These are phyloP conservation scores for Cariama cristata DNA, from an alignment of 2,113 vertebrate genomes.

Conservation along the genomic window DNA sequence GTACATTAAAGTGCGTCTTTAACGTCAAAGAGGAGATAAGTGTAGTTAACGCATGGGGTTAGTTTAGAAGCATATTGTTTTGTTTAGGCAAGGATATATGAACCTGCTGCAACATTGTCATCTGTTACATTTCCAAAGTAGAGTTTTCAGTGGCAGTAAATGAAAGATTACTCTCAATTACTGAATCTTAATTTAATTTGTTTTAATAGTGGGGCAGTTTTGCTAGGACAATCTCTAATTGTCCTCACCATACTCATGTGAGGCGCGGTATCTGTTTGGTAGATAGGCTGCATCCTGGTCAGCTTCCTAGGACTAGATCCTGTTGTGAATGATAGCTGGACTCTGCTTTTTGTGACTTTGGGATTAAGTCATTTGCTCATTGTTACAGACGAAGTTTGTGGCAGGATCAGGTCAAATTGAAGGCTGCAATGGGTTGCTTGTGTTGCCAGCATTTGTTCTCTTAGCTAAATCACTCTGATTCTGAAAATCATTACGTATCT, in stretches of 20 bases:
- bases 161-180: not conserved
- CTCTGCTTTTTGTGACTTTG: not conserved
- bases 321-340: not conserved
- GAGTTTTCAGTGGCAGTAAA: not conserved
- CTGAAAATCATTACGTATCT: not conserved
- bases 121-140: not conserved
- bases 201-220: not conserved
- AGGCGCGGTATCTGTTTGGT: not conserved
- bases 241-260: rapidly evolving
- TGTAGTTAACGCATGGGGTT: not conserved
- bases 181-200: not conserved
- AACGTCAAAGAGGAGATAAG: not conserved
- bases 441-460: not conserved
- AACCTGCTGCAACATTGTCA: not conserved
- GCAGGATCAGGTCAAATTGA: not conserved
- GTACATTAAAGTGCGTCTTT: not conserved
- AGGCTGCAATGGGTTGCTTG: not conserved
- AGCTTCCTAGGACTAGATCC: not conserved
- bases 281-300: not conserved
- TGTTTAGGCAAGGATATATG: not conserved
- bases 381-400: not conserved
- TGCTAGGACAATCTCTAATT: not conserved
- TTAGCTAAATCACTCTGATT: not conserved
- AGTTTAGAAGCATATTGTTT: not conserved
- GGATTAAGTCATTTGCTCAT: not conserved